These are phyloP conservation scores for Solen grandis DNA, from an alignment of 1,140 invertebrate species.

Conservation along the genomic window DNA sequence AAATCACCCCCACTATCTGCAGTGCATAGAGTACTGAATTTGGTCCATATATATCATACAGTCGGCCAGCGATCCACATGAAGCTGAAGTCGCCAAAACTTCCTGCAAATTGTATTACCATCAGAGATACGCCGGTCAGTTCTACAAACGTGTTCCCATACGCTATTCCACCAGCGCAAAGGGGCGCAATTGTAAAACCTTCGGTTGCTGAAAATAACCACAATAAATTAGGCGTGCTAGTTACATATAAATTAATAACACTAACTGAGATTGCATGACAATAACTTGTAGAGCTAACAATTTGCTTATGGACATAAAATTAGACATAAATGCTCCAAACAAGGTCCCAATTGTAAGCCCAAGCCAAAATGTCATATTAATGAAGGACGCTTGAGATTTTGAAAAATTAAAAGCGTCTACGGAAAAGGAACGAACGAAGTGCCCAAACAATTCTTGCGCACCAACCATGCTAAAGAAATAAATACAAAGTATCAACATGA, in stretches of 20 bases:
- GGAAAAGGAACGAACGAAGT: conserved; percentile 37
- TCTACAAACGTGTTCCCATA: conserved; percentile 31
- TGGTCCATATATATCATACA: conserved; percentile 34
- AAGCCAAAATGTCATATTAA: conserved; percentile 35
- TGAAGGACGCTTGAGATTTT: conserved; percentile 20
- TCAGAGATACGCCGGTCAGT: conserved; percentile 17
- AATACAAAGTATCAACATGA: background rate
- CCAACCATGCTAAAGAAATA: conserved; percentile 35
- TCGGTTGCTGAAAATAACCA: conserved; percentile 22
- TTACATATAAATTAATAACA: conserved; percentile 10
- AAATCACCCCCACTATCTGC: conserved; percentile 12
- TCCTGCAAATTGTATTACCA: conserved; percentile 25
- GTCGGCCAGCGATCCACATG: conserved; percentile 20
- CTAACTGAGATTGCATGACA: conserved; percentile 1
- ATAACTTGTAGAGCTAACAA: conserved; percentile 20
- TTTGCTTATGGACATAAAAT: background rate
- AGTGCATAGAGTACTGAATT: conserved; percentile 7
- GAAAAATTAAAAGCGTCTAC: conserved; percentile 25
- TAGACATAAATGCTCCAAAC: background rate
- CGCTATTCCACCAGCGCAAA: conserved; percentile 15
- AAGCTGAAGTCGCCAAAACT: conserved; percentile 34
- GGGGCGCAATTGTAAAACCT: conserved; percentile 1
- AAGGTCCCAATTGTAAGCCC: conserved; percentile 20
- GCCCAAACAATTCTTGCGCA: conserved; percentile 10
- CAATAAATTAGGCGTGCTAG: background rate